These are phyloP conservation scores for Thaumetopoea pityocampa DNA, from an alignment of 1,140 invertebrate species.

Conservation along the genomic window DNA sequence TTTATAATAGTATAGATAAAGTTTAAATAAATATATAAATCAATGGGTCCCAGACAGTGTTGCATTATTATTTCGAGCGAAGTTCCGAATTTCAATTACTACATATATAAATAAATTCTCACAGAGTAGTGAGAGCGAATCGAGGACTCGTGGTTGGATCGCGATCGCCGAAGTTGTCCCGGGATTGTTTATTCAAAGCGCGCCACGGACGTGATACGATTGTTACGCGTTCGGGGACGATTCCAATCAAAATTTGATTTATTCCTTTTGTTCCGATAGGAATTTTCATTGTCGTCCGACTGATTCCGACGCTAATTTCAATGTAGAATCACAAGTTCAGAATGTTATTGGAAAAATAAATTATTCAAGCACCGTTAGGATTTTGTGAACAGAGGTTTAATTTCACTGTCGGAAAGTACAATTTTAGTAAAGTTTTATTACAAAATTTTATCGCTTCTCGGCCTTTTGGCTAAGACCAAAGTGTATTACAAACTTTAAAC, in stretches of 20 bases:
- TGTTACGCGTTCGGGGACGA: constrained; percentile 26
- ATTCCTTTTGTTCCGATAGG: constrained; percentile 14
- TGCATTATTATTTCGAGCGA: too few relatives aligned
- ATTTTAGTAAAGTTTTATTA: too few relatives aligned
- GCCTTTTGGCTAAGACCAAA: too few relatives aligned
- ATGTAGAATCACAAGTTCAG: constrained; percentile 1
- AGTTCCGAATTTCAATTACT: neutral
- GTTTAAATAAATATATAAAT: too few relatives aligned
- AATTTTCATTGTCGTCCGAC: constrained; percentile 13
- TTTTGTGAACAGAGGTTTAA: constrained; percentile 2
- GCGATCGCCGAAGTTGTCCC: constrained; percentile 14
- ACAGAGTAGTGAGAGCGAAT: too few relatives aligned
- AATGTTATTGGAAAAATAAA: neutral
- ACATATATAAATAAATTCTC: too few relatives aligned
- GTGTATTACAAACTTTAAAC: too few relatives aligned
- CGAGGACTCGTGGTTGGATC: neutral
- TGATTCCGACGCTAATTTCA: constrained; percentile 10
- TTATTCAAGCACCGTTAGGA: neutral
- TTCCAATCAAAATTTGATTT: constrained; percentile 30
- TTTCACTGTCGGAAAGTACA: too few relatives aligned
- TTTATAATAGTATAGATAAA: too few relatives aligned
- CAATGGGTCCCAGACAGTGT: too few relatives aligned
- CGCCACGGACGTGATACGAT: constrained; percentile 23
- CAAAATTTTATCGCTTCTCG: too few relatives aligned
- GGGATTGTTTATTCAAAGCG: constrained; percentile 29